phyloP scores from a whole-genome alignment of 1,140 invertebrate genomes.

The Acromyrmex heyeri region DNA sequence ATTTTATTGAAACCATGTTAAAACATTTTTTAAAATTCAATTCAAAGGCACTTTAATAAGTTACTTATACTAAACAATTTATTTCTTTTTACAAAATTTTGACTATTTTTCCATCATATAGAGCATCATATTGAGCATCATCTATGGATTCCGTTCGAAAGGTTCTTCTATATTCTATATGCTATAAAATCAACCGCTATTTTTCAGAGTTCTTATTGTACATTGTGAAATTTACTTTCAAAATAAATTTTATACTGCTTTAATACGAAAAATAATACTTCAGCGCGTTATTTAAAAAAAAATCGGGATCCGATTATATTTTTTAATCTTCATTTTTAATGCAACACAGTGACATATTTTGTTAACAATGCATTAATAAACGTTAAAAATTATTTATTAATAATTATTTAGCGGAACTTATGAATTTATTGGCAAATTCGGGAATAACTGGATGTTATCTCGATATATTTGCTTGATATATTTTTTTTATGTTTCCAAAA shows the following conservation, averaged over 20 bases:
- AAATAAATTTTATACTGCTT: no score
- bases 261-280: not conserved
- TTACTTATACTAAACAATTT: no score
- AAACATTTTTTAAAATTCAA: no score
- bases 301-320: not conserved
- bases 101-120: no score
- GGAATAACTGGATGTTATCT: constrained; percentile 1
- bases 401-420: not conserved
- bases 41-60: no score
- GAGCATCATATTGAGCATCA: no score
- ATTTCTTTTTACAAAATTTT: no score
- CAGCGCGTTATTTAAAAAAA: not conserved
- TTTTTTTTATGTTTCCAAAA: constrained; percentile 12
- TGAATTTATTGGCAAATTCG: not conserved
- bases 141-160: no score
- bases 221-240: not conserved
- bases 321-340: not conserved
- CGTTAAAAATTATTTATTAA: not conserved
- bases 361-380: not conserved
- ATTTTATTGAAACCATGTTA: no score
- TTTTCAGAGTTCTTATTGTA: not conserved
- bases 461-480: not conserved
- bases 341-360: not conserved
- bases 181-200: not conserved
- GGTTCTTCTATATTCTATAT: no score